Evolutionary conservation across 2,797 vertebrate species (phyloP), one percentile per base, ranked within the genome.

Genomic region (Trematomus bernacchii): DNA sequence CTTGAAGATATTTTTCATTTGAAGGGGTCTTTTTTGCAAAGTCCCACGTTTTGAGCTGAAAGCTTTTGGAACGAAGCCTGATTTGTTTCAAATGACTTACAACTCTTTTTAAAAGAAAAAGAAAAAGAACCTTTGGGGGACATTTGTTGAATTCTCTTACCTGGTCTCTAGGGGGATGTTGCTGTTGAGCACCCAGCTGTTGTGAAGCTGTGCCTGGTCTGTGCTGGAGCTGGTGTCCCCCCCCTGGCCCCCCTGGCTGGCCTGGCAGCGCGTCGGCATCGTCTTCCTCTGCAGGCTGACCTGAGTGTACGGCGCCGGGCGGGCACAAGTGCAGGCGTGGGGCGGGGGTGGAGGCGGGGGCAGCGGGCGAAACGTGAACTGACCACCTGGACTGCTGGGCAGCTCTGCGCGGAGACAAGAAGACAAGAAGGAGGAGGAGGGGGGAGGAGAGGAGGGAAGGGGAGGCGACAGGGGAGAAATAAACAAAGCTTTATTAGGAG

Each of bases 181-280:
- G 93, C 97, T 99, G 93, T 99, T 99, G 80, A 99, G 90, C 77
- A 98, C 97, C 97, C 97, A 99, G 95, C 96, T 99, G 95, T 97
- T 98, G 80, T 98, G 97, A 68, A 98, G 96, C 86, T 98, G 97
- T 0, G 92, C 91, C 75, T 91, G 93, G 77, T 94, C 93, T 43
- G 88, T 65, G 79, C 85, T 70, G 0, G 90, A 85, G 83, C 93
- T 60, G 92, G 94, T 66, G 95, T 96, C 91, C 16, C 93, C 89
- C 0, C 96, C 96, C 80, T 92, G 93, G 84, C 93, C 88, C 4
- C 95, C 96, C 59, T 97, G 97, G 37, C 95, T 94, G 85, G 95
- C 93, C 87, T 97, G 97, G 94, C 97, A 97, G 40, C 97, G 96
- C 0, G 96, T 95, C 2, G 97, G 97, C 97, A 98, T 96, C 14